Base-by-base conservation (phyloP, 2,113 vertebrate species). In the Ptilonorhynchus violaceus region DNA sequence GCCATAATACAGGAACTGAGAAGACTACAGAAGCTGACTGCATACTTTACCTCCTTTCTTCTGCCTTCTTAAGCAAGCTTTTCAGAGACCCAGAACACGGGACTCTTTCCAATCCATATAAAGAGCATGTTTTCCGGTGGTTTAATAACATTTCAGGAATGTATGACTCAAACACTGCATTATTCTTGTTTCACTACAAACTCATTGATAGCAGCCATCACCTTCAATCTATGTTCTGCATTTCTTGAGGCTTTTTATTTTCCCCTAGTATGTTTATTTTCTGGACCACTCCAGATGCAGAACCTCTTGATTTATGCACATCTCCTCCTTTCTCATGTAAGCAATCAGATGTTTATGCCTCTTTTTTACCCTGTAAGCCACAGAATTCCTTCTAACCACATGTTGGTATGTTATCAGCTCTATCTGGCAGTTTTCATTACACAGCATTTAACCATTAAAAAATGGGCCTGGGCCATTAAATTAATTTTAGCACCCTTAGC, bases 111-210 rank as follows among this genome's bases (percentile, higher is more conserved):
- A 95, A 22, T 24, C 72, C 44, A 25, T 17, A 56, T 35, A 44
- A 68, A 85, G 24, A 85, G 19, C n/a, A 22, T 56, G 53, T 58
- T 85, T 93, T 93, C 88, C 4, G 2, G 55, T 86, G 63, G 50
- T 86, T 94, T 92, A 92, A 74, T 86, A 90, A 93, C 59, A 78
- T 88, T 74, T 63, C 75, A 94, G 70, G 85, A 93, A 93, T 15
- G 18, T 30, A 92, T 18, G 19, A 79, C 53, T 93, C 56, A 47
- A 75, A 53, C n/a, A 39, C 46, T 59, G 72, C 37, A 28, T 80
- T 63, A 77, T 41, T 85, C 85, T 56, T 80, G 46, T 58, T 89
- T 79, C 80, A 75, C 58, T 87, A 82, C 44, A 72, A 70, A 81
- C 39, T 85, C 63, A 53, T 68, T 23, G 3, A 56, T 56, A 70